phyloP scores from a whole-genome alignment of 30 jellyfish, hydroid and myxozoan species.

The Nemopilema nomurai region DNA sequence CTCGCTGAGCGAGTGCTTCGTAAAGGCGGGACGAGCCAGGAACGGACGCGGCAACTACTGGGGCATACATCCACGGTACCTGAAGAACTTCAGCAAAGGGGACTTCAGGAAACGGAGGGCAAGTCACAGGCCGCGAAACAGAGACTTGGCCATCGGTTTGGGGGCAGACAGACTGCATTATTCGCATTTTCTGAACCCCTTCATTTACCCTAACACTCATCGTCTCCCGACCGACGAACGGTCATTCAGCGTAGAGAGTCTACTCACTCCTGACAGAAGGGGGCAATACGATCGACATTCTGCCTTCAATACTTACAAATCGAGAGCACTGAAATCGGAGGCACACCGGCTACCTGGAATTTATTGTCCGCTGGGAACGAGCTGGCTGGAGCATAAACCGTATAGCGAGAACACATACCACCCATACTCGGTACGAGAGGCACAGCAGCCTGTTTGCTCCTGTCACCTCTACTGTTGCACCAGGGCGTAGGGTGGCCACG shows the following conservation, averaged over 20 bases:
- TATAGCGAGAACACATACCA: conserved; percentile 20
- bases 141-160: conserved; percentile 79
- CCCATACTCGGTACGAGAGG: conserved; percentile 37
- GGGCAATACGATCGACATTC: conserved; percentile 38
- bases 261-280: conserved; percentile 80
- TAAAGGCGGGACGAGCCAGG: conserved; percentile 97
- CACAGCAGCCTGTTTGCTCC: conserved; percentile 64
- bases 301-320: conserved; percentile 54
- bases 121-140: conserved; percentile 92
- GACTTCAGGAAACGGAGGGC: conserved; percentile 96
- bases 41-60: conserved; percentile 98
- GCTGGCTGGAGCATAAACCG: conserved; percentile 70
- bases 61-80: conserved; percentile 98
- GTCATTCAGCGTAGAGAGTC: conserved; percentile 77
- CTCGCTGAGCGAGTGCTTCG: conserved; percentile 93
- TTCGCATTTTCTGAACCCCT: conserved; percentile 71
- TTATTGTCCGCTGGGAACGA: conserved; percentile 46
- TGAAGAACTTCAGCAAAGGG: conserved; percentile 93
- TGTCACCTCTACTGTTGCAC: conserved; percentile 74
- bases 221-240: conserved; percentile 57
- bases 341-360: conserved; percentile 53
- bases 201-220: conserved; percentile 37
- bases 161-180: conserved; percentile 70
- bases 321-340: conserved; percentile 38
- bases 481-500: conserved; percentile 24